Percentiles rank a stretch among this genome's conserved stretches.
phyloP scores from a whole-genome alignment of 2,113 vertebrate species.

The Edolisoma coerulescens region DNA sequence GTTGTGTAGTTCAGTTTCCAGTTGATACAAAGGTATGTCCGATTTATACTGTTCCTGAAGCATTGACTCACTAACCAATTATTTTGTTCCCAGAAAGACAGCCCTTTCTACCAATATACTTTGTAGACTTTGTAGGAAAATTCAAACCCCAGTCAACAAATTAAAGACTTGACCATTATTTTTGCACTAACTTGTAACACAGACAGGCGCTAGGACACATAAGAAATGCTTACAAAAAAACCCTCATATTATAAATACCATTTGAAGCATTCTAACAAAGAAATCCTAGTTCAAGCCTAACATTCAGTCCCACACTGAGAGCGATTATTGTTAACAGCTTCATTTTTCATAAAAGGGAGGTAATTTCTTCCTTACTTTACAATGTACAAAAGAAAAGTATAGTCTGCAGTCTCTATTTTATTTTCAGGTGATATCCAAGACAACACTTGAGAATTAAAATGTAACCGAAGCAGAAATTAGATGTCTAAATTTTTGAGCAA shows the following conservation, averaged over 20 bases:
- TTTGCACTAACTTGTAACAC: neutral
- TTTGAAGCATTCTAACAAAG: neutral
- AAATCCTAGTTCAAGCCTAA: neutral
- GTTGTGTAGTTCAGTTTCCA: neutral
- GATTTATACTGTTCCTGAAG: neutral
- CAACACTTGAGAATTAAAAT: neutral
- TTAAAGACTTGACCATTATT: neutral
- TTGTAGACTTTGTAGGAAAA: neutral
- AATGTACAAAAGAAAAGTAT: neutral
- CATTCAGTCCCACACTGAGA: neutral
- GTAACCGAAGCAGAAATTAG: neutral
- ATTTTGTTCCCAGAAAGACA: neutral
- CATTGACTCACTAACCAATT: neutral
- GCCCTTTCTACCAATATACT: neutral
- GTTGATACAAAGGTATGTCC: neutral
- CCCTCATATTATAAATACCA: neutral
- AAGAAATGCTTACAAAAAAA: neutral
- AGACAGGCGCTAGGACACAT: fast-evolving
- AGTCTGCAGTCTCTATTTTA: neutral
- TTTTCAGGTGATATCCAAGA: neutral
- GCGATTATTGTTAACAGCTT: neutral
- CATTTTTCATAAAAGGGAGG: neutral
- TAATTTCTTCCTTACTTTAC: neutral
- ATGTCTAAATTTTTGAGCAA: neutral
- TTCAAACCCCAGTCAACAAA: neutral